Conservation (phyloP, 2,797 vertebrate species). For the Rhynchonycteris naso region DNA sequence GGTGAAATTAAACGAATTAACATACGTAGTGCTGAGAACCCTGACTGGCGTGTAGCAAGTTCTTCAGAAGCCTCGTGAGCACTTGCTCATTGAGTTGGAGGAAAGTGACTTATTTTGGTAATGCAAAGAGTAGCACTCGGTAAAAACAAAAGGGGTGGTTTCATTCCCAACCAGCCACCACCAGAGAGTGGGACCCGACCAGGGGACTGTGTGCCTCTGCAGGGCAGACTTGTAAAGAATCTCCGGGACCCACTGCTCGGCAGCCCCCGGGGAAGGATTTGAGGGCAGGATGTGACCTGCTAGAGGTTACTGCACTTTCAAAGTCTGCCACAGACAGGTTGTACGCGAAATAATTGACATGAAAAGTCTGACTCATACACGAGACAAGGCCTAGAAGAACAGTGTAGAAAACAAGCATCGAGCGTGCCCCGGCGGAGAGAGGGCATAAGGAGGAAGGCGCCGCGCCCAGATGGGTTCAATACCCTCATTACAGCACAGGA, state of each 20-base stretch:
- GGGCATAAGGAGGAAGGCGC: not conserved
- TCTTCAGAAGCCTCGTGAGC: not conserved
- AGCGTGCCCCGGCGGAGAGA: not conserved
- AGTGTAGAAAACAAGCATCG: constrained; percentile 6
- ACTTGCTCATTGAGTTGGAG: not conserved
- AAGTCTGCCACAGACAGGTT: not conserved
- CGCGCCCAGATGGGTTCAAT: not conserved
- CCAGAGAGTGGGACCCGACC: not conserved
- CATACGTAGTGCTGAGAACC: not conserved
- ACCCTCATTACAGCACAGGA: not conserved
- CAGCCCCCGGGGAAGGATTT: not conserved
- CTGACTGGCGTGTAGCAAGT: not conserved
- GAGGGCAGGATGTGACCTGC: not conserved
- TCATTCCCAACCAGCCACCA: not conserved
- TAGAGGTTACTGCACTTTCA: not conserved
- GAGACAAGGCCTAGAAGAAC: not conserved
- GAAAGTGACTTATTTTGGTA: not conserved
- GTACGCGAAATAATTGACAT: not conserved
- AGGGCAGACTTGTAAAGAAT: not conserved
- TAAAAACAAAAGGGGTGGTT: not conserved
- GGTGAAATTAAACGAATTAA: not conserved
- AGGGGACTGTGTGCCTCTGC: not conserved
- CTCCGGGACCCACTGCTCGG: not conserved
- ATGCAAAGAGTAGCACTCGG: not conserved
- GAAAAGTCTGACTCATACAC: not conserved